Base-by-base conservation (phyloP, 2,888 invertebrate species). In the Catocala nupta region DNA sequence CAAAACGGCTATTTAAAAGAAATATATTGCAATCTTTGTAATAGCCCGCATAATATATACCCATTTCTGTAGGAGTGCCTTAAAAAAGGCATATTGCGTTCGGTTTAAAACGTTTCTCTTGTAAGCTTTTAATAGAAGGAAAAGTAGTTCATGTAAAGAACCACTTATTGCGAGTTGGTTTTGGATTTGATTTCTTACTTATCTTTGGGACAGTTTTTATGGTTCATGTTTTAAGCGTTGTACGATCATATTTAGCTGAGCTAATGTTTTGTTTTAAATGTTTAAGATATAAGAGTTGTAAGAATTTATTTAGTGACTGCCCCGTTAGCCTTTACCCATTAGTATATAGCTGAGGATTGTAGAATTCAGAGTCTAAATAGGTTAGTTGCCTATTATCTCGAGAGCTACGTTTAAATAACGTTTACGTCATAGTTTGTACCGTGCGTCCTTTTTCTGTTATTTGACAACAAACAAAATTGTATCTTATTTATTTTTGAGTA, bases 21-120 rank as follows among this genome's bases (percentile, higher is more conserved):
- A 73, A 82, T 79, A 76, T 81, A 79, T 73, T 61, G 74, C 63
- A 72, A 77, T 75, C 70, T 70, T 65, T 74, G 48, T 79, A 77
- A 77, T 72, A 72, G 76, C 66, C 43, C 12, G 34, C n/a, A 51
- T 52, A 51, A 65, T 52, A 60, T 59, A 60, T 63, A 77, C 36
- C 62, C 62, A 50, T 62, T 60, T 61, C 10, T 10, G 13, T 10
- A 44, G 47, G 44, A 43, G 43, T 16, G 52, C 47, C 62, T 62
- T 62, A 25, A 57, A 62, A 61, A 53, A 60, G 55, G 52, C 56
- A 34, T 56, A 57, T 53, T 62, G 52, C 43, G 58, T 67, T 62
- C 70, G 70, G 63, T 77, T 77, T 78, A 78, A 78, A 78, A 77
- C 77, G 73, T 78, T 77, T 78, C 63, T 67, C 71, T 51, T 77